Base-by-base conservation (phyloP, 1,140 invertebrate genomes). In the Philotrypesis tridentata region DNA sequence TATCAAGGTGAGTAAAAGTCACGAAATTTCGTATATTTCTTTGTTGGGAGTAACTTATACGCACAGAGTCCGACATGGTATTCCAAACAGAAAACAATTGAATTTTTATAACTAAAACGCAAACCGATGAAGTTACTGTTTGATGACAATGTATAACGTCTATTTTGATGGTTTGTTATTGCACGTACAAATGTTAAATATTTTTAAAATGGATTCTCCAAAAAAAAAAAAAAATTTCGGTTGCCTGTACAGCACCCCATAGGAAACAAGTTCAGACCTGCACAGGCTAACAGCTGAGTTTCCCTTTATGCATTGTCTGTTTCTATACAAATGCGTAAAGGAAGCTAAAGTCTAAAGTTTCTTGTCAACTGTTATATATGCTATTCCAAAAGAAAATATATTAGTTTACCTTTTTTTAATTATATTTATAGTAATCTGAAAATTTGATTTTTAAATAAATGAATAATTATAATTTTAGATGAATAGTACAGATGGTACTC, bases 401-500 rank as follows among this genome's bases (percentile, higher is more conserved):
- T n/a, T n/a, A n/a, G n/a, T n/a, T n/a, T n/a, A n/a, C n/a, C n/a
- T n/a, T n/a, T n/a, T n/a, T n/a, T n/a, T n/a, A n/a, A n/a, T n/a
- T n/a, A n/a, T n/a, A n/a, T n/a, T n/a, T n/a, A n/a, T n/a, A n/a
- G n/a, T 48, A 29, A 8, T 55, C 31, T 74, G 11, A 21, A 55
- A 78, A 29, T 21, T 0, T 67, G 31, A 43, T 21, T 67, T 14
- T 33, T 21, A 33, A 55, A 70, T 12, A 73, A 73, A 11, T 73
- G 65, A 48, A 37, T 40, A 48, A 25, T 68, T 48, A 21, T 48
- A 63, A 73, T 74, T 60, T 43, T 31, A 82, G 80, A 82, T 82
- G 61, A 76, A 70, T 43, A 68, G 14, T 0, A 78, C 63, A 14
- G 65, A 63, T 43, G 70, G 68, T 21, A 83, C 70, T 79, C 60